A percentile compares a stretch with the other conserved stretches of the same genome.
Conservation (phyloP, 2,888 invertebrate species). For the Vanessa cardui region DNA sequence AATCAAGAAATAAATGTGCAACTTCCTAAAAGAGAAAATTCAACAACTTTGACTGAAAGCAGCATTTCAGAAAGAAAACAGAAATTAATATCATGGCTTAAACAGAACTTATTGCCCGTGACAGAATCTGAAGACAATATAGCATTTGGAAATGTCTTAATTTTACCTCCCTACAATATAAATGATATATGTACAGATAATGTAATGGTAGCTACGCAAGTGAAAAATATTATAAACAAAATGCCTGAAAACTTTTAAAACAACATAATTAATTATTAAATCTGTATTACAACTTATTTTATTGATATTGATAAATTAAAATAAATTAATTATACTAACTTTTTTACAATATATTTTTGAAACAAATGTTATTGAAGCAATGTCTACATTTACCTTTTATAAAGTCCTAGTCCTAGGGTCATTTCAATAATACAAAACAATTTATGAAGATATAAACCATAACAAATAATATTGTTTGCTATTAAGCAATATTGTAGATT, state of each 20-base stretch:
- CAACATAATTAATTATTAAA: neutral
- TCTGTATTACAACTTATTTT: neutral
- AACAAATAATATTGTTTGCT: too few relatives aligned
- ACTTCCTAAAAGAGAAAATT: conserved; percentile 47
- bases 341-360: too few relatives aligned
- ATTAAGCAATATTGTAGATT: too few relatives aligned
- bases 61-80: conserved; percentile 52
- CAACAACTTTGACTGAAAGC: conserved; percentile 35
- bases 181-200: conserved; percentile 67
- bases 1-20: conserved; percentile 40
- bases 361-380: too few relatives aligned
- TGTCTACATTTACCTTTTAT: too few relatives aligned
- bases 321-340: too few relatives aligned
- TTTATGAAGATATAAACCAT: too few relatives aligned
- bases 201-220: conserved; percentile 62
- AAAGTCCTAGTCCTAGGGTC: too few relatives aligned
- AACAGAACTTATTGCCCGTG: conserved; percentile 62
- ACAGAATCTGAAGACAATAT: conserved; percentile 61
- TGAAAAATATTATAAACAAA: conserved; percentile 61
- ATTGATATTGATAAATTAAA: too few relatives aligned
- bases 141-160: conserved; percentile 58
- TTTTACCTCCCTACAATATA: conserved; percentile 64
- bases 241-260: conserved; percentile 60
- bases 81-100: conserved; percentile 64
- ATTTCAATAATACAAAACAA: too few relatives aligned